Evolutionary conservation across 1,140 invertebrate genomes (phyloP), one percentile per base, ranked within the genome.

Genomic region (Gryon sp.): DNA sequence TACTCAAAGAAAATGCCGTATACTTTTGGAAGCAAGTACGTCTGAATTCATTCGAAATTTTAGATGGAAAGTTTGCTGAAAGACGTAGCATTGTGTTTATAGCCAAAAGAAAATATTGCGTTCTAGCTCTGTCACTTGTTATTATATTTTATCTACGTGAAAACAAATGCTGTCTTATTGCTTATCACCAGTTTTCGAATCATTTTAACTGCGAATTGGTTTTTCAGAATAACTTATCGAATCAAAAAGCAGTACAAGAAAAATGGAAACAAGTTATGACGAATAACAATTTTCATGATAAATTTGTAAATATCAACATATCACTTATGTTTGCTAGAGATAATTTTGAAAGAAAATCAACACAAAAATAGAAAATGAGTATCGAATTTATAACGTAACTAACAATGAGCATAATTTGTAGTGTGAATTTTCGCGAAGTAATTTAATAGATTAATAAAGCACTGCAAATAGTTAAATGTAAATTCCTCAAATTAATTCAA

Each of bases 11-110:
- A 79, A 79, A 72, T 53, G 53, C 60, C 66, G 55, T 70, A 70
- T 72, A 74, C 60, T 72, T 75, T 50, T 60, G 24, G 53, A 50
- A 70, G 57, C 72, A 57, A 72, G 59, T 79, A 74, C 65, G 70
- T 79, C 72, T 75, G 70, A 69, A 79, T 79, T 79, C 70, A 72
- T 79, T 79, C 66, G 76, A 75, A 74, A 75, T 79, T 79, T 74
- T 66, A 79, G 77, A 79, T 79, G 72, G 52, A 79, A 76, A 79
- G 48, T 79, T 79, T 73, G 55, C 66, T 60, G 52, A 38, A 53
- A 70, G 74, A 53, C 50, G 73, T 53, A 48, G 24, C 52, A 46
- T 55, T 66, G 66, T 72, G 66, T 72, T 77, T 72, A 77, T 66
- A 26, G 52, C 1, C 46, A 30, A 34, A 70, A 76, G 75, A 77